Percentiles rank a stretch among this genome's conserved stretches.
These are phyloP conservation scores for Pseudococcus longispinus DNA, from an alignment of 2,888 invertebrate species.

Conservation along the genomic window DNA sequence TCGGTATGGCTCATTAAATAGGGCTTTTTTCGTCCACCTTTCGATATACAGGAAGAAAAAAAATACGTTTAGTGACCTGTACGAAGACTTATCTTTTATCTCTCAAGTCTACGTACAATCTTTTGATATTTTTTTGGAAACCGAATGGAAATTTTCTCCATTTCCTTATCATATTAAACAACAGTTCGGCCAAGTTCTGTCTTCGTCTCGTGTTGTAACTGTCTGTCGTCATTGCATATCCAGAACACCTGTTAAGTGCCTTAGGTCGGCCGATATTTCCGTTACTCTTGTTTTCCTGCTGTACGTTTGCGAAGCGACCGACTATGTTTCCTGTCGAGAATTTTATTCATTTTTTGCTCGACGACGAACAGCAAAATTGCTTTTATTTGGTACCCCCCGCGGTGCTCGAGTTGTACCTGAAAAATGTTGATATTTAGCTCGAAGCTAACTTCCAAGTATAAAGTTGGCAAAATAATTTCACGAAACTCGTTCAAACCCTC, in stretches of 20 bases:
- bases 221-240: background rate
- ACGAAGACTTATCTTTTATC: background rate
- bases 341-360: constrained; percentile 6
- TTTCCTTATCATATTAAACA: background rate
- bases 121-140: background rate
- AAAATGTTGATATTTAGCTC: too few species aligned
- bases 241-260: constrained; percentile 17
- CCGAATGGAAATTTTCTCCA: background rate
- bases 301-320: background rate
- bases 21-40: background rate
- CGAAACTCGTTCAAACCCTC: too few species aligned
- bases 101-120: background rate
- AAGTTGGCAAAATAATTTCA: too few species aligned
- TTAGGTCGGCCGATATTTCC: constrained; percentile 8
- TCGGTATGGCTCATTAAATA: background rate
- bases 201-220: background rate
- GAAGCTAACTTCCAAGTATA: too few species aligned
- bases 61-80: background rate
- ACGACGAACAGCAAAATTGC: background rate
- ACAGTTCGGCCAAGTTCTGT: constrained; percentile 5
- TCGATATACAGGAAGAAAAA: background rate
- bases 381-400: background rate
- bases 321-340: background rate
- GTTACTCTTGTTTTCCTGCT: constrained; percentile 17
- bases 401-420: background rate